Evolutionary conservation across 2,113 vertebrate genomes (phyloP).

Genomic region (Hassar affinis): DNA sequence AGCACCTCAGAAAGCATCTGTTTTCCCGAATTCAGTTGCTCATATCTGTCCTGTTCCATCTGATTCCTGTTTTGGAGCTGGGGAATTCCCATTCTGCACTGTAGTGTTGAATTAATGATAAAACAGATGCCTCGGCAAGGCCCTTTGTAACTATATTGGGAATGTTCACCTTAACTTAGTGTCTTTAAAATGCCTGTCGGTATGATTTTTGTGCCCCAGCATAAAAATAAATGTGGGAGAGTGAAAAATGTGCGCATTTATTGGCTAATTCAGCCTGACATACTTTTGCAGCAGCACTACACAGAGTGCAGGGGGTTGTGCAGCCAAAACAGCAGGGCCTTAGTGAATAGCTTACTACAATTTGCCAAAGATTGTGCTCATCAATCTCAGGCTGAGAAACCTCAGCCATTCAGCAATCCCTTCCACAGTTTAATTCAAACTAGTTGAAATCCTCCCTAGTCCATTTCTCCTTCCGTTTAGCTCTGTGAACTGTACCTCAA

Average conservation of each 20-base stretch:
- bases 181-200: not conserved
- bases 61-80: constrained; percentile 66
- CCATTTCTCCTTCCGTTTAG: constrained; percentile 44
- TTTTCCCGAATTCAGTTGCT: constrained; percentile 55
- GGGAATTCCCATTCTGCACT: constrained; percentile 63
- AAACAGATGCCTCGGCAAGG: constrained; percentile 61
- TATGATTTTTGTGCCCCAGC: not conserved
- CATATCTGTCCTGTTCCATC: constrained; percentile 65
- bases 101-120: constrained; percentile 66
- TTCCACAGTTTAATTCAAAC: constrained; percentile 17
- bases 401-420: constrained; percentile 47
- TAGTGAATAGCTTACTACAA: constrained; percentile 19
- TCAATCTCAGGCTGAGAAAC: constrained; percentile 64
- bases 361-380: constrained; percentile 54
- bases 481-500: constrained; percentile 62
- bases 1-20: constrained; percentile 70
- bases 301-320: not conserved
- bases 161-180: not conserved
- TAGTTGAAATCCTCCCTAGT: constrained; percentile 50
- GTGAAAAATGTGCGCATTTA: constrained; percentile 3
- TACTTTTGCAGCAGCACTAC: constrained; percentile 44
- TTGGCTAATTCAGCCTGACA: constrained; percentile 56
- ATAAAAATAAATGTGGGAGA: not conserved
- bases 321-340: constrained; percentile 23
- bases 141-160: constrained; percentile 47